Evolutionary conservation across 2,888 invertebrate species (phyloP).

Genomic region (Pemphredon lugubris): DNA sequence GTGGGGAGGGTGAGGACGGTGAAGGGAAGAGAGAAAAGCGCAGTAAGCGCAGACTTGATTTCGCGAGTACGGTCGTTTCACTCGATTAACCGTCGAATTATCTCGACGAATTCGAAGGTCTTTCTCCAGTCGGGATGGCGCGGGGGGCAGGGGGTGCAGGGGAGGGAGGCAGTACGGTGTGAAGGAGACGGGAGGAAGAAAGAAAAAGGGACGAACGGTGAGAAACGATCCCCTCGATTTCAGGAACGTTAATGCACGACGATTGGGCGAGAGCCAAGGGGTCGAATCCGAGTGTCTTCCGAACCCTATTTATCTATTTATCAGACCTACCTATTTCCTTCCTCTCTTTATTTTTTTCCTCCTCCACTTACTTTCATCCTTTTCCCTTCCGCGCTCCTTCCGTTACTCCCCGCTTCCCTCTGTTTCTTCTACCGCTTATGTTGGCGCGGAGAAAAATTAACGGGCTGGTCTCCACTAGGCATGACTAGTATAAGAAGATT

Average conservation of each 20-base stretch:
- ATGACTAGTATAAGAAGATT: too few species aligned
- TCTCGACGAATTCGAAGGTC: conserved; percentile 64
- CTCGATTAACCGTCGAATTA: conserved; percentile 69
- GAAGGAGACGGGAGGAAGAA: conserved; percentile 4
- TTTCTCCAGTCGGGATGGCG: conserved; percentile 16
- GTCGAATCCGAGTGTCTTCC: conserved; percentile 52
- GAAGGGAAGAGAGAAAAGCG: conserved; percentile 2
- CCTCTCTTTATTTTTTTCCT: conserved; percentile 9
- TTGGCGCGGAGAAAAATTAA: too few species aligned
- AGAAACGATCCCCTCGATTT: conserved; percentile 58
- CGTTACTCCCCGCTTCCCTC: not conserved
- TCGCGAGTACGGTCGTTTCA: conserved; percentile 53
- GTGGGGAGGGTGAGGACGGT: not conserved
- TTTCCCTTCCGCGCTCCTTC: too few species aligned
- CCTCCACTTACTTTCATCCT: not conserved
- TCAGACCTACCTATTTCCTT: conserved; percentile 46
- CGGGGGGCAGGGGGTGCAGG: not conserved
- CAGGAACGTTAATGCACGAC: conserved; percentile 64
- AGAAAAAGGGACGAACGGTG: conserved; percentile 31
- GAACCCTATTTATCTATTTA: conserved; percentile 69
- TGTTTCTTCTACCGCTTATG: too few species aligned
- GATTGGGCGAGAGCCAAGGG: conserved; percentile 60
- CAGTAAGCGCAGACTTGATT: conserved; percentile 26
- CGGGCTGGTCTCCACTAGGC: too few species aligned
- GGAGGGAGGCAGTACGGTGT: not conserved